These are phyloP conservation scores for Cheilosia grossa DNA, from an alignment of 2,888 invertebrate species.

Conservation along the genomic window DNA sequence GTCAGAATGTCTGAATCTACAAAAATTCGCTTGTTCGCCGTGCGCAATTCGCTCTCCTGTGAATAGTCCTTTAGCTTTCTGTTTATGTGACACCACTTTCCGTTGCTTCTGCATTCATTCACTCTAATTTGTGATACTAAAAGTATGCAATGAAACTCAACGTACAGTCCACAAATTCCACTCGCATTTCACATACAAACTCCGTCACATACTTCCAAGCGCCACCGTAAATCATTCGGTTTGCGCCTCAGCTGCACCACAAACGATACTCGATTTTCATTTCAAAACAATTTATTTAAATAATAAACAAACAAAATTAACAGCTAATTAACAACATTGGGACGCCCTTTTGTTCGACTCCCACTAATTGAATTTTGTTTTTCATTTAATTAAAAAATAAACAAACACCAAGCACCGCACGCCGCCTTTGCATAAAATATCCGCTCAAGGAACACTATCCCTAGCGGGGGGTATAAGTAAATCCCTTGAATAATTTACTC, in stretches of 20 bases:
- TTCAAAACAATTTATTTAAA: slow-evolving; percentile 44
- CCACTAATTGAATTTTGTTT: slow-evolving; percentile 17
- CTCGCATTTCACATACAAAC: not conserved
- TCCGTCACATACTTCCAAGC: slow-evolving; percentile 48
- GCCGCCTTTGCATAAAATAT: slow-evolving; percentile 54
- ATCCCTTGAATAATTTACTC: slow-evolving; percentile 59
- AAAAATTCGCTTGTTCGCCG: too few species aligned
- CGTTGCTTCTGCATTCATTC: too few species aligned
- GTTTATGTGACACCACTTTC: too few species aligned
- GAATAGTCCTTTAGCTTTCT: too few species aligned
- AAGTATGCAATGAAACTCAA: slow-evolving; percentile 37
- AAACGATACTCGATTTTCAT: slow-evolving; percentile 18
- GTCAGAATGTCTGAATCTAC: too few species aligned
- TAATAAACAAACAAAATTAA: slow-evolving; percentile 38
- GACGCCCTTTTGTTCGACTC: slow-evolving; percentile 10
- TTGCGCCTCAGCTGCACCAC: slow-evolving; percentile 21
- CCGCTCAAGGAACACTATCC: not conserved
- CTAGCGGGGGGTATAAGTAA: slow-evolving; percentile 20
- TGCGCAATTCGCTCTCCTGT: too few species aligned
- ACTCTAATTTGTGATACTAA: not conserved
- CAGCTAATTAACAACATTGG: slow-evolving; percentile 52
- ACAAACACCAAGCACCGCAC: slow-evolving; percentile 40
- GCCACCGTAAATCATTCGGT: slow-evolving; percentile 6
- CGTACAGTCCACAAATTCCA: not conserved
- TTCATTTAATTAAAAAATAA: slow-evolving; percentile 66